phyloP scores from a whole-genome alignment of 2,113 vertebrate species.

The Merops nubicus region DNA sequence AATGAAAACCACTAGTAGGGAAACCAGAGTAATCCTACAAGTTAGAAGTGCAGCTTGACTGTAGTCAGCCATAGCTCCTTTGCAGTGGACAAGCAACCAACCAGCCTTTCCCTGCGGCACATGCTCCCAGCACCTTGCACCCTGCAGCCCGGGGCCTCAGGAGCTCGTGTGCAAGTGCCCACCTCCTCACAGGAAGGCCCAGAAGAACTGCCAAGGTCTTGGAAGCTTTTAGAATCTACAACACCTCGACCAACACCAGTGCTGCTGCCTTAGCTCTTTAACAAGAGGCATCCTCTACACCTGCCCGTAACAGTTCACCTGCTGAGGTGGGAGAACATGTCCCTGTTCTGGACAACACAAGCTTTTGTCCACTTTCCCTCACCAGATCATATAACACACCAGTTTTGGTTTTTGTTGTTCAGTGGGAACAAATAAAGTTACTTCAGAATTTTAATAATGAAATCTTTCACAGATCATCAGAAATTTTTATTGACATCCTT shows the following conservation, averaged over 20 bases:
- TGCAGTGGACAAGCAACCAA: fast-evolving
- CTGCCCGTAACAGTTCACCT: not conserved
- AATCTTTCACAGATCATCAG: not conserved
- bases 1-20: not conserved
- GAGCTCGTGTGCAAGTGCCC: not conserved
- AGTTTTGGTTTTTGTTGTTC: no score
- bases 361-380: not conserved
- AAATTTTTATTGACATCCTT: not conserved
- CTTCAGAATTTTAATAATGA: not conserved
- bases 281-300: not conserved
- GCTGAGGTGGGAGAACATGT: fast-evolving
- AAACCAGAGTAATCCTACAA: not conserved
- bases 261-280: not conserved
- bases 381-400: fast-evolving
- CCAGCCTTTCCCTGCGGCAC: not conserved
- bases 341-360: fast-evolving
- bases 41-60: fast-evolving
- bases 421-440: not conserved
- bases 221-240: not conserved
- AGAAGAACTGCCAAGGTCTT: not conserved
- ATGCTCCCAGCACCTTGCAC: fast-evolving
- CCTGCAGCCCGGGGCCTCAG: fast-evolving
- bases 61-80: not conserved
- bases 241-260: not conserved
- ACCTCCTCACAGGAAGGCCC: not conserved